Percentiles rank a stretch among this genome's conserved stretches.
phyloP scores from a whole-genome alignment of 1,140 invertebrate species.

The Diorhabda sublineata region DNA sequence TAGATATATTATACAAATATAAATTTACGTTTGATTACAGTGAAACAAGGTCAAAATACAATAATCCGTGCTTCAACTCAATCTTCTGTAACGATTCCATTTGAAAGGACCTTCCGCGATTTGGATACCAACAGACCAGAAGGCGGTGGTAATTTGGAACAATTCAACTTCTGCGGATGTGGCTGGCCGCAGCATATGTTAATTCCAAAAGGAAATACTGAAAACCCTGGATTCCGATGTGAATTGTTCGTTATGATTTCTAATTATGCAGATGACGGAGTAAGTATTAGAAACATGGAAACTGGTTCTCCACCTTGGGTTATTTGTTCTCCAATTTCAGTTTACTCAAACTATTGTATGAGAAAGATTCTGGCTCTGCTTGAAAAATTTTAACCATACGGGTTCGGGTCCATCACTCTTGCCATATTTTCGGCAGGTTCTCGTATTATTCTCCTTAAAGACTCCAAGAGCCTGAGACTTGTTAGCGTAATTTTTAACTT shows the following conservation, averaged over 20 bases:
- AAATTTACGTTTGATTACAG: constrained; percentile 42
- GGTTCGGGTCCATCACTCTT: too few relatives aligned
- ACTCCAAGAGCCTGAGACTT: too few relatives aligned
- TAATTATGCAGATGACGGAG: constrained; percentile 66
- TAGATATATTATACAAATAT: too few relatives aligned
- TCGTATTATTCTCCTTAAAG: too few relatives aligned
- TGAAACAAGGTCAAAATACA: constrained; percentile 60
- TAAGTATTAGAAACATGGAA: constrained; percentile 45
- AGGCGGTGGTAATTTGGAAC: constrained; percentile 50
- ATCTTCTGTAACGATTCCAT: constrained; percentile 70
- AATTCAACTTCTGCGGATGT: constrained; percentile 79
- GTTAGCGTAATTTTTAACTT: too few relatives aligned
- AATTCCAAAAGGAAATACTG: constrained; percentile 65
- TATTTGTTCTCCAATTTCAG: too few relatives aligned
- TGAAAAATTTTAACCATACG: too few relatives aligned
- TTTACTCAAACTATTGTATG: too few relatives aligned
- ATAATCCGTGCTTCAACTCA: constrained; percentile 60
- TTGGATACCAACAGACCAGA: constrained; percentile 54
- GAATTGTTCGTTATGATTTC: constrained; percentile 80
- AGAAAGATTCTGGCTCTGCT: too few relatives aligned
- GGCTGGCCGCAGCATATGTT: constrained; percentile 86
- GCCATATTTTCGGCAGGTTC: too few relatives aligned
- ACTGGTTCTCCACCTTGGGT: too few relatives aligned
- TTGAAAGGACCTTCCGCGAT: constrained; percentile 65
- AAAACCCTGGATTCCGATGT: constrained; percentile 57